Conservation (phyloP, 2,888 invertebrate genomes). For the Cataglyphis cursor region DNA sequence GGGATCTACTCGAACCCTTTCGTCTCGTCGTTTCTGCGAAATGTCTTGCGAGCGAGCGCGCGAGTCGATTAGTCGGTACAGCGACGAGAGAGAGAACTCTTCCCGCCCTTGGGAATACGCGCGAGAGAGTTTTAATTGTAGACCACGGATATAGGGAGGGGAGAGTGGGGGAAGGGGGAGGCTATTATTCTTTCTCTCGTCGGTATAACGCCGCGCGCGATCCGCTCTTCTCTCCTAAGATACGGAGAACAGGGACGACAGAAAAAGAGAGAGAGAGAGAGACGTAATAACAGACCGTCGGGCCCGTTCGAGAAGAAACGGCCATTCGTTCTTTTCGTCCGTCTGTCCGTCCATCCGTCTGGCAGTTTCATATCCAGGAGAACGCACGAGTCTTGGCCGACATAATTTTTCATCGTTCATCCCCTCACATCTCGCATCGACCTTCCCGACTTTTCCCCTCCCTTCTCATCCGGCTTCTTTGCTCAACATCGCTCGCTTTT, state of each 20-base stretch:
- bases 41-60: conserved; percentile 40
- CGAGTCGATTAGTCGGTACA: conserved; percentile 73
- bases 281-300: conserved; percentile 85
- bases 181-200: conserved; percentile 85
- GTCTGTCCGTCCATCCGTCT: conserved; percentile 76
- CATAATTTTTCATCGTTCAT: conserved; percentile 82
- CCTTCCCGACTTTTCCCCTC: conserved; percentile 66
- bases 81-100: conserved; percentile 59
- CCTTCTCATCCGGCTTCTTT: conserved; percentile 63
- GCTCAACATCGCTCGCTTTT: conserved; percentile 51
- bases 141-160: conserved; percentile 73
- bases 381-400: conserved; percentile 66
- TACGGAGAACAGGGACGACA: conserved; percentile 64
- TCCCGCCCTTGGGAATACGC: conserved; percentile 71
- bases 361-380: conserved; percentile 79
- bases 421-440: conserved; percentile 29
- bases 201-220: conserved; percentile 70
- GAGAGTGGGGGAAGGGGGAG: conserved; percentile 74
- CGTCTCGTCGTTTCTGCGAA: conserved; percentile 24
- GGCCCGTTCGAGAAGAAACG: conserved; percentile 81
- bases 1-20: conserved; percentile 17
- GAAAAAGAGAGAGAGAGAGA: conserved; percentile 71
- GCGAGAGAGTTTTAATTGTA: conserved; percentile 82
- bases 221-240: conserved; percentile 74
- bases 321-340: conserved; percentile 79